These are phyloP conservation scores for Calonectris borealis DNA, from an alignment of 2,113 vertebrate species.

Conservation along the genomic window DNA sequence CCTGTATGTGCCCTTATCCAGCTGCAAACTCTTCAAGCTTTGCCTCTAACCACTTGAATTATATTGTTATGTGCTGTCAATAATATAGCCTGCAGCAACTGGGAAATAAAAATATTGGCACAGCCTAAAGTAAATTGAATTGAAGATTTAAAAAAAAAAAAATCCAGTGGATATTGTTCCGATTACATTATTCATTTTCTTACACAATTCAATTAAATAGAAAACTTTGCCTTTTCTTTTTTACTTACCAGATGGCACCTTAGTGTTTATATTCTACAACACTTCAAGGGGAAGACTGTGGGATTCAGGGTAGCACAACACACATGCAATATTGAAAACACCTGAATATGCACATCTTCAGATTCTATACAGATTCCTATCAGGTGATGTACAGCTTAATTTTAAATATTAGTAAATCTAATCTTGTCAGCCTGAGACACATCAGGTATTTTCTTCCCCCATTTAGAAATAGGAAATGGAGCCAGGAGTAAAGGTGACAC, in stretches of 20 bases:
- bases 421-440: neutral
- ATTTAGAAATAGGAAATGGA: neutral
- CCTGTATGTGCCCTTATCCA: neutral
- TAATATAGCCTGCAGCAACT: conserved; percentile 10
- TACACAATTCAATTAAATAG: neutral
- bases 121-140: conserved; percentile 1
- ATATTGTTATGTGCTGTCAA: conserved; percentile 16
- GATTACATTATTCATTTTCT: conserved; percentile 16
- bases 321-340: neutral
- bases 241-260: conserved; percentile 7
- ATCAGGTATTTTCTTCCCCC: neutral
- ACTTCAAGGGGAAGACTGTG: neutral
- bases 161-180: neutral
- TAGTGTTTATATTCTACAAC: neutral
- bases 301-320: neutral
- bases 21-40: conserved; percentile 41
- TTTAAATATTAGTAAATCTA: neutral
- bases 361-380: neutral
- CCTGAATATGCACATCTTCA: neutral
- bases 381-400: neutral
- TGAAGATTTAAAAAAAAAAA: neutral
- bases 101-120: conserved; percentile 28
- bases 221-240: conserved; percentile 16
- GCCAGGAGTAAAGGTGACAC: neutral
- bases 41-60: conserved; percentile 3